Conservation (phyloP, 2,113 vertebrate species). For the Callorhinus ursinus region DNA sequence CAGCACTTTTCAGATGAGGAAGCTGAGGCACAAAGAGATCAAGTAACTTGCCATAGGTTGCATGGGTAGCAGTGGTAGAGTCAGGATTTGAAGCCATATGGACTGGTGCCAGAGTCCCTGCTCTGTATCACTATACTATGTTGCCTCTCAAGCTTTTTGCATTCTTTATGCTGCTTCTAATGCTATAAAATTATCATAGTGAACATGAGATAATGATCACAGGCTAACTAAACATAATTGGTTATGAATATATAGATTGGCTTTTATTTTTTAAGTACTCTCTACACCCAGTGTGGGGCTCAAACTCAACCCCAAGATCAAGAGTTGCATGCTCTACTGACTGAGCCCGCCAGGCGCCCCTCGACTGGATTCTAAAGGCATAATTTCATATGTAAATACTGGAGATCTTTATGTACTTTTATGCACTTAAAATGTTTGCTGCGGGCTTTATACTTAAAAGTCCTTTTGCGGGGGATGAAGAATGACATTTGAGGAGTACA, state of each 20-base stretch:
- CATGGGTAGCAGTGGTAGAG: neutral
- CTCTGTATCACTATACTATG: neutral
- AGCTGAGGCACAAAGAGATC: neutral
- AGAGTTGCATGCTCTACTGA: neutral
- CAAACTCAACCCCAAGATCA: neutral
- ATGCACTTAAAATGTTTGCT: constrained; percentile 8
- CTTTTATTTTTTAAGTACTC: neutral
- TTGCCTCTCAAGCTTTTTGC: neutral
- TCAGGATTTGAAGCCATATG: neutral
- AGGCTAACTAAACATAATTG: neutral
- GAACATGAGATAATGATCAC: neutral
- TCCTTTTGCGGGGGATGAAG: neutral
- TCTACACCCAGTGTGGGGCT: neutral
- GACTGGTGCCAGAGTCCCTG: neutral
- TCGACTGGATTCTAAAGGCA: neutral
- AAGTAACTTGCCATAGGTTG: neutral
- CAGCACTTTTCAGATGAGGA: neutral
- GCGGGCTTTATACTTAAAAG: neutral
- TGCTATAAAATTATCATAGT: neutral
- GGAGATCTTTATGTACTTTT: neutral
- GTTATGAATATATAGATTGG: neutral
- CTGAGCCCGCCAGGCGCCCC: neutral
- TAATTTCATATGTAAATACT: neutral
- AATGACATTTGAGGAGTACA: neutral
- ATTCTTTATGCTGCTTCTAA: neutral